Base-by-base conservation (phyloP, 2,113 vertebrate genomes). In the Phrynosoma platyrhinos region DNA sequence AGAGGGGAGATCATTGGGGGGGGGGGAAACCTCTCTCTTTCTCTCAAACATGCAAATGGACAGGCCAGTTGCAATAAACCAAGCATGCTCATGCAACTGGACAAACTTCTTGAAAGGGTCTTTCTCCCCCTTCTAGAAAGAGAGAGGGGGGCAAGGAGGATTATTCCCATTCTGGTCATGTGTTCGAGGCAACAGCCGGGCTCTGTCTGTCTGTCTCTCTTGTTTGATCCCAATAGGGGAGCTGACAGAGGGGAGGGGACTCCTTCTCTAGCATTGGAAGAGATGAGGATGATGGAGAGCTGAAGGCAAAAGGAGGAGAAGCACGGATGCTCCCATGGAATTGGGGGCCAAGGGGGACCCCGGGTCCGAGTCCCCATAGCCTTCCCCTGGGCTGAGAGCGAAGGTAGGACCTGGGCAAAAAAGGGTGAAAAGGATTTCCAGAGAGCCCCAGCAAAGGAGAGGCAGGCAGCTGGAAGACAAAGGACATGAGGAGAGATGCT, bases 321-420 rank as follows among this genome's bases (percentile, higher is more conserved):
- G 20, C 0, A 58, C 16, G 52, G 90, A n/a, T 68, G 58, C 30
- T 76, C 58, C 7, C 42, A 53, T 72, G 90, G 84, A 0, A 0
- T 42, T 81, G 20, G 0, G 42, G 64, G 55, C 2, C 40, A 1
- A 16, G 9, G 40, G 47, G 62, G 62, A 0, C 1, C 20, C 84
- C 5, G 0, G 40, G 6, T n/a, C 1, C 9, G 42, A 25, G 27
- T n/a, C 40, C 6, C 68, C 7, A 8, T 5, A 82, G 84, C 10
- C 0, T 71, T 84, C 66, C 25, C 75, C 91, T 62, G 87, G 88
- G 83, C 8, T 74, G 6, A 25, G 4, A 32, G 72, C 76, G 1
- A 87, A 95, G 91, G 92, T 94, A 93, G 91, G 91, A 92, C 3
- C 53, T 0, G 18, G 92, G 87, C 84, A 86, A 89, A 92, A 79